A percentile compares a stretch with the other conserved stretches of the same genome.
These are phyloP conservation scores for Parambassis ranga DNA, from an alignment of 2,797 vertebrate genomes.

Conservation along the genomic window DNA sequence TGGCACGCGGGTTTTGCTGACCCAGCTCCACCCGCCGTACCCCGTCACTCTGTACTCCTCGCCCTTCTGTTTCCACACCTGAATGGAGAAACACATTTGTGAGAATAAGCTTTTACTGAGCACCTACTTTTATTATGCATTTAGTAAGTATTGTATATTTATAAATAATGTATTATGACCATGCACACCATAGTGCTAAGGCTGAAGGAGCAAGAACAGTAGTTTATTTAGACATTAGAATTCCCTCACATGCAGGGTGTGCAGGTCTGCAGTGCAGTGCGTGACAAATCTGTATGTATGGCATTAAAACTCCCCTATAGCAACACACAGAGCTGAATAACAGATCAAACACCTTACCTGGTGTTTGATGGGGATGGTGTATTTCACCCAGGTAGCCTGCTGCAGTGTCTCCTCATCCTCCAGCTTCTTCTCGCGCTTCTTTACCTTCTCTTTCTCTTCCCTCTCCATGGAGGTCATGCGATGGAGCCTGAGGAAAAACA, in stretches of 20 bases:
- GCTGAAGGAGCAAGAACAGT: no score
- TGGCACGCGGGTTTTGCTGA: constrained; percentile 93
- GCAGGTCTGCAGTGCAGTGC: no score
- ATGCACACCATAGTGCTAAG: no score
- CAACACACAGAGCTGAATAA: neutral
- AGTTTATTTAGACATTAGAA: no score
- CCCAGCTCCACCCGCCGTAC: constrained; percentile 98
- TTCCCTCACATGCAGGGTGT: no score
- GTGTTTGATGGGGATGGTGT: constrained; percentile 97
- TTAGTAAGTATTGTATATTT: no score
- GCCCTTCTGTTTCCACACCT: constrained; percentile 99
- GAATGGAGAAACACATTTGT: neutral
- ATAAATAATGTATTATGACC: no score
- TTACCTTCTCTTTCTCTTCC: constrained; percentile 97
- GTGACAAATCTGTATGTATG: neutral
- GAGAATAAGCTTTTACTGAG: no score
- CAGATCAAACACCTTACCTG: constrained; percentile 80
- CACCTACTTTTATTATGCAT: no score
- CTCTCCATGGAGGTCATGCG: constrained; percentile 97
- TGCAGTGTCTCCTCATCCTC: constrained; percentile 97
- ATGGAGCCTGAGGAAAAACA: constrained; percentile 80
- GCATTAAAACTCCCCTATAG: no score
- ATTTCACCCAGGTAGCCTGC: constrained; percentile 99
- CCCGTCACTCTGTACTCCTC: constrained; percentile 98
- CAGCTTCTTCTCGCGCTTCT: constrained; percentile 95